Percentiles rank a stretch among this genome's conserved stretches.
Conservation (phyloP, 2,797 vertebrate species). For the Cyprinodon diabolis region DNA sequence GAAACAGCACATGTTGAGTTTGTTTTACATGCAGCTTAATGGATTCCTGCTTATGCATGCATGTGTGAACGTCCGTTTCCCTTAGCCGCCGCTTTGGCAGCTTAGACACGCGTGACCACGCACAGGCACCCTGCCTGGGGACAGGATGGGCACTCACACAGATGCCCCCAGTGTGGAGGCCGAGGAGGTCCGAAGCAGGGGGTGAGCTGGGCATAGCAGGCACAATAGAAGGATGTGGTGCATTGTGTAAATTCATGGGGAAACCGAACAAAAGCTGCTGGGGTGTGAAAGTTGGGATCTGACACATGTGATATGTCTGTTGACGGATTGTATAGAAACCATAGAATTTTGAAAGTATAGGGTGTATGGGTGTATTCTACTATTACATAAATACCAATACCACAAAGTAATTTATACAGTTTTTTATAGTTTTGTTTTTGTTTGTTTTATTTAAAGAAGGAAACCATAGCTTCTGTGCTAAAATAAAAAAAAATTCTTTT, state of each 20-base stretch:
- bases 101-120: conserved; percentile 55
- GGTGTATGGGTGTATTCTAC: conserved; percentile 16
- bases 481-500: not conserved
- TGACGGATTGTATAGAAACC: conserved; percentile 57
- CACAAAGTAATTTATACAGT: conserved; percentile 22
- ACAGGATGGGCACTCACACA: conserved; percentile 67
- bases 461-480: not conserved
- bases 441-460: conserved; percentile 5
- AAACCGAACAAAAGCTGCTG: conserved; percentile 41
- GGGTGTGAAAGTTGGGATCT: conserved; percentile 44
- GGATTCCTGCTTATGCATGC: conserved; percentile 67
- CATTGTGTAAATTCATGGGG: conserved; percentile 72
- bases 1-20: conserved; percentile 76
- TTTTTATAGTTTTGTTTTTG: conserved; percentile 12
- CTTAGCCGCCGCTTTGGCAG: conserved; percentile 27
- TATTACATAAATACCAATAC: conserved; percentile 27
- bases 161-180: conserved; percentile 37
- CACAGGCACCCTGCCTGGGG: conserved; percentile 48
- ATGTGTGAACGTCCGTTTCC: conserved; percentile 72
- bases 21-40: conserved; percentile 78
- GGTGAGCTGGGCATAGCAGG: conserved; percentile 48
- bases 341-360: conserved; percentile 9
- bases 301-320: conserved; percentile 68
- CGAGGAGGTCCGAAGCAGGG: conserved; percentile 16
- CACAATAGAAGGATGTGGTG: conserved; percentile 78